Evolutionary conservation across 2,888 invertebrate genomes (phyloP).

Genomic region (Falcaria lacertinaria): DNA sequence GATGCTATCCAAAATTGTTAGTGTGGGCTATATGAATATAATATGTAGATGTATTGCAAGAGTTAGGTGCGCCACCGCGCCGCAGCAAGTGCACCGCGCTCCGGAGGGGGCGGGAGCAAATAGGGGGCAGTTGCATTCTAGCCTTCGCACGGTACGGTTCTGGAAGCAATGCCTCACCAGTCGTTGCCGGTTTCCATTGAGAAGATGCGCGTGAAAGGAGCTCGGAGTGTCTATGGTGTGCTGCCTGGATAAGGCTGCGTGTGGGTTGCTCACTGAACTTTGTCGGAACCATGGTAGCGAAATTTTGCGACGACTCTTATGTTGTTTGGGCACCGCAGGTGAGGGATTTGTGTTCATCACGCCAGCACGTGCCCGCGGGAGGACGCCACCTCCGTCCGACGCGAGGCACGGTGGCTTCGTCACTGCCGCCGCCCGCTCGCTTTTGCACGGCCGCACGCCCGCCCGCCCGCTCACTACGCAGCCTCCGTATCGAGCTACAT

Average conservation of each 20-base stretch:
- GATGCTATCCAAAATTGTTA: conserved; percentile 5
- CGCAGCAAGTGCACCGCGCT: conserved; percentile 10
- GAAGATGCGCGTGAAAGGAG: conserved; percentile 88
- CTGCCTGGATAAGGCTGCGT: conserved; percentile 88
- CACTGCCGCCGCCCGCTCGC: conserved; percentile 45
- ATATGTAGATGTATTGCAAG: conserved; percentile 25
- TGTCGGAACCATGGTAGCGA: conserved; percentile 95
- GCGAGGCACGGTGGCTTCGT: conserved; percentile 52
- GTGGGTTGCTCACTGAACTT: conserved; percentile 85
- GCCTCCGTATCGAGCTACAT: conserved; percentile 75
- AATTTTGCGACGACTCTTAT: conserved; percentile 90
- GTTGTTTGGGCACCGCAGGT: conserved; percentile 66
- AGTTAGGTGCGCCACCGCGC: conserved; percentile 27
- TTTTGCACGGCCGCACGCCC: conserved; percentile 26
- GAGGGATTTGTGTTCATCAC: conserved; percentile 54
- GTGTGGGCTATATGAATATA: too few species aligned
- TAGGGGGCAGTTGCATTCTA: conserved; percentile 14
- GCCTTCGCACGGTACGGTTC: conserved; percentile 11
- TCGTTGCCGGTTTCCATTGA: conserved; percentile 83
- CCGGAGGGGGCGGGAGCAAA: conserved; percentile 14
- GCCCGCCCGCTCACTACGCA: conserved; percentile 64
- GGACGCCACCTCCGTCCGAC: conserved; percentile 51
- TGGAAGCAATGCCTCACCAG: conserved; percentile 56
- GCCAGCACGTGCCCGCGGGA: conserved; percentile 44
- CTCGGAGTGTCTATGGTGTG: conserved; percentile 95